A percentile compares a stretch with the other conserved stretches of the same genome.
Conservation (phyloP, 2,797 vertebrate genomes). For the Phalloptychus januarius region DNA sequence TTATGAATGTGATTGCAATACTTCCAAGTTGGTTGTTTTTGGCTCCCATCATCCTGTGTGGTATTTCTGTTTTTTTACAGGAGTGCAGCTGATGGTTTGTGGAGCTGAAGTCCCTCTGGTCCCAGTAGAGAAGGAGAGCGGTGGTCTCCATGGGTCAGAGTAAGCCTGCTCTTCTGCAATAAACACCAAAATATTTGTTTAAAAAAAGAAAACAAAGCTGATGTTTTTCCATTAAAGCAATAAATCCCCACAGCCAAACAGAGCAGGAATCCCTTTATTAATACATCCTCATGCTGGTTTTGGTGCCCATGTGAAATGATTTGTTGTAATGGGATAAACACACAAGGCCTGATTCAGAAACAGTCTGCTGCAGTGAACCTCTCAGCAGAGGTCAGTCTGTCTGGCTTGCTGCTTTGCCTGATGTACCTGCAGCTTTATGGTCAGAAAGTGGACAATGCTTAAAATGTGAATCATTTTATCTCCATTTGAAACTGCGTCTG, state of each 20-base stretch:
- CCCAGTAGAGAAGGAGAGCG: constrained; percentile 39
- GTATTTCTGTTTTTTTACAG: constrained; percentile 40
- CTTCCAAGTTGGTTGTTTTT: constrained; percentile 43
- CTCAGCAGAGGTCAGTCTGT: constrained; percentile 53
- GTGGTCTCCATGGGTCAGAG: constrained; percentile 61
- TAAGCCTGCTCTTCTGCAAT: constrained; percentile 36
- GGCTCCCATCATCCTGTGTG: constrained; percentile 72
- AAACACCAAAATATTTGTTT: constrained; percentile 50
- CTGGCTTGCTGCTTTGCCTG: constrained; percentile 52
- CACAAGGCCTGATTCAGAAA: constrained; percentile 65
- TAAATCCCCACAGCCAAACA: constrained; percentile 62
- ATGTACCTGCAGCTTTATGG: constrained; percentile 75
- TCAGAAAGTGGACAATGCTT: constrained; percentile 40
- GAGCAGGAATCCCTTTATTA: constrained; percentile 62
- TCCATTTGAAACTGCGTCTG: constrained; percentile 1
- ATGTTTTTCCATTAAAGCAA: constrained; percentile 52
- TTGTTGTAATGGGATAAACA: constrained; percentile 75
- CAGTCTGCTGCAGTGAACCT: constrained; percentile 59
- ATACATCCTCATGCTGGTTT: constrained; percentile 59
- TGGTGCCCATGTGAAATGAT: constrained; percentile 64
- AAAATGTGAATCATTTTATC: constrained; percentile 34
- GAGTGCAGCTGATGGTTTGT: constrained; percentile 13
- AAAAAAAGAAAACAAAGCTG: constrained; percentile 28
- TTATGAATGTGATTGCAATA: constrained; percentile 66
- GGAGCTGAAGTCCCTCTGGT: constrained; percentile 45